Evolutionary conservation across 2,888 invertebrate species (phyloP), one percentile per base, ranked within the genome.

Genomic region (Plagodis pulveraria): DNA sequence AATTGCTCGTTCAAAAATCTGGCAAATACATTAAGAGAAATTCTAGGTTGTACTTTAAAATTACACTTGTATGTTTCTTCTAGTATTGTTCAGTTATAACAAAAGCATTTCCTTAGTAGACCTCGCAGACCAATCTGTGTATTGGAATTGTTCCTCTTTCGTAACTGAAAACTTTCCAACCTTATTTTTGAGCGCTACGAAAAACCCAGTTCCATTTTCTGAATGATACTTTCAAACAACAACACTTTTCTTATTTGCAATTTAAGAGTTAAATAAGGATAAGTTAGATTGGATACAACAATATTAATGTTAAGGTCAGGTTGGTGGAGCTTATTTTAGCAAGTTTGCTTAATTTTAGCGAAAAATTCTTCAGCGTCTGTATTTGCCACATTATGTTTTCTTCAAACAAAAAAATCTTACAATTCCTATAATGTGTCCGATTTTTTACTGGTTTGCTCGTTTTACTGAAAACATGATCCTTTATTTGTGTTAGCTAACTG

Each of bases 91-190:
- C 6, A 8, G 22, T 46, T 8, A 35, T 34, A 46, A 42, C 12
- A 41, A 50, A 50, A 45, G 38, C 42, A 42, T 36, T 51, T 51
- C 5, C 42, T 11, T 8, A n/a, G 50, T 41, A 40, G 42, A 38
- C 36, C 32, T 5, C 12, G 10, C 34, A 35, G 5, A 9, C 41
- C 59, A 52, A 67, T 63, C 51, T 60, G 56, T 69, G 66, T 57
- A 65, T 66, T 58, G 49, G 63, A 71, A 68, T 67, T 51, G 47
- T 40, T 50, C 53, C 36, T 42, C 57, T 69, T 63, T 40, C 50
- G 22, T 56, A 51, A 52, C 53, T 62, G 58, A 22, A 58, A 48
- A 50, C 48, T 58, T 44, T 51, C 47, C 45, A 12, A 47, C 38
- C 43, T 42, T 35, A 45, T 48, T 51, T 43, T 10, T 12, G 50